A percentile compares a stretch with the other conserved stretches of the same genome.
phyloP scores from a whole-genome alignment of 2,113 vertebrate species.

The Pteruthius melanotis region DNA sequence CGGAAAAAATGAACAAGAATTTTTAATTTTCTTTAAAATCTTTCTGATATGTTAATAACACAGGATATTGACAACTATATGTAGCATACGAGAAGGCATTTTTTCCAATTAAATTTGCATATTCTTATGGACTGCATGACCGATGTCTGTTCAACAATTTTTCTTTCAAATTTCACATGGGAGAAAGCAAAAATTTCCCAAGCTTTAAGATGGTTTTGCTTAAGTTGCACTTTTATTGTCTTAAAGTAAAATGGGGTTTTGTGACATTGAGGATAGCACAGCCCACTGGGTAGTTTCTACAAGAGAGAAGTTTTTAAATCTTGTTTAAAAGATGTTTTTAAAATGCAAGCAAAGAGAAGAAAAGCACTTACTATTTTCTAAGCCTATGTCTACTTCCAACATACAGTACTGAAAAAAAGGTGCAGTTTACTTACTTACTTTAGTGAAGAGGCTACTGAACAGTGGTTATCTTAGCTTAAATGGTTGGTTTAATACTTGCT shows the following conservation, averaged over 20 bases:
- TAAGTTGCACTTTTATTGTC: background rate
- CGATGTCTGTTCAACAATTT: background rate
- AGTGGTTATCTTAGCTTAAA: background rate
- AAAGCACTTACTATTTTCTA: background rate
- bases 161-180: background rate
- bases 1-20: rapidly evolving
- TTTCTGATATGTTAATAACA: background rate
- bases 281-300: background rate
- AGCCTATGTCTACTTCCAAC: background rate
- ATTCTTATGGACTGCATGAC: background rate
- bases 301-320: background rate
- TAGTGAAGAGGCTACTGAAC: background rate
- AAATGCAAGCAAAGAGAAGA: background rate
- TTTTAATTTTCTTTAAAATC: background rate
- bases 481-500: background rate
- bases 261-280: background rate
- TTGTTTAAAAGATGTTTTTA: background rate
- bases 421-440: background rate
- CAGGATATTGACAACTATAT: background rate
- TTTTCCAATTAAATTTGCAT: background rate
- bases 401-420: background rate
- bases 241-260: background rate
- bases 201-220: background rate
- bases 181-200: background rate
- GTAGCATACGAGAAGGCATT: background rate